Conservation (phyloP, 2,888 invertebrate species). For the Drosophila kanekoi region DNA sequence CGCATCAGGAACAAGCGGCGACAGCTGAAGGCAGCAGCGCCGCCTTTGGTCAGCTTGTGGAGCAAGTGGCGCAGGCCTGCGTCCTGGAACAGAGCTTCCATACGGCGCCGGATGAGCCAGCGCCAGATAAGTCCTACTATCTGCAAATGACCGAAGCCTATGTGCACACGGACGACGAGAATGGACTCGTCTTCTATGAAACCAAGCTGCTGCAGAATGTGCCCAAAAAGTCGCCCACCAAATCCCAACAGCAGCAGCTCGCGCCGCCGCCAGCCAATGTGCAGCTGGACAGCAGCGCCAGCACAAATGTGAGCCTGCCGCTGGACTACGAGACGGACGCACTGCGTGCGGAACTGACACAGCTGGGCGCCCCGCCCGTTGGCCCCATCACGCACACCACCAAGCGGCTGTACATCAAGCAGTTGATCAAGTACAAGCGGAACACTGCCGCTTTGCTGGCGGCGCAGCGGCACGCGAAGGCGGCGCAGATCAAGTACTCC, state of each 20-base stretch:
- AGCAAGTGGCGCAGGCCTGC: slow-evolving; percentile 72
- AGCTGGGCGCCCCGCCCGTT: slow-evolving; percentile 88
- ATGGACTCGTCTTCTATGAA: slow-evolving; percentile 89
- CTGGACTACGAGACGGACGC: slow-evolving; percentile 89
- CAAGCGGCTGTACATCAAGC: slow-evolving; percentile 91
- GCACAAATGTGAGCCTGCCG: slow-evolving; percentile 87
- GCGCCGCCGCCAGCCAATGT: slow-evolving; percentile 3
- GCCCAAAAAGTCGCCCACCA: slow-evolving; percentile 30
- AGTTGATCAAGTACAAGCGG: slow-evolving; percentile 88
- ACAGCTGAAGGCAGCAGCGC: slow-evolving; percentile 38
- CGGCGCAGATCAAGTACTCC: slow-evolving; percentile 84
- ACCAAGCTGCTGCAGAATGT: slow-evolving; percentile 78
- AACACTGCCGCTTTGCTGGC: slow-evolving; percentile 68
- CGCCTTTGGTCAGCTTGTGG: slow-evolving; percentile 66
- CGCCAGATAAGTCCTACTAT: slow-evolving; percentile 68
- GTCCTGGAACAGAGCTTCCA: slow-evolving; percentile 54
- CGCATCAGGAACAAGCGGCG: slow-evolving; percentile 7
- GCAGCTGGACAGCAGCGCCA: slow-evolving; percentile 79
- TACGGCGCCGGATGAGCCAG: slow-evolving; percentile 43
- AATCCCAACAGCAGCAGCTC: slow-evolving; percentile 16
- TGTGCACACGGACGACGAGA: slow-evolving; percentile 90
- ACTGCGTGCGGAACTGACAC: slow-evolving; percentile 88
- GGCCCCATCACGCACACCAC: slow-evolving; percentile 94
- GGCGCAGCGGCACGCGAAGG: slow-evolving; percentile 60
- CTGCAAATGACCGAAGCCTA: slow-evolving; percentile 89